A percentile compares a stretch with the other conserved stretches of the same genome.
These are phyloP conservation scores for Onychostoma macrolepis DNA, from an alignment of 2,113 vertebrate genomes.

Conservation along the genomic window DNA sequence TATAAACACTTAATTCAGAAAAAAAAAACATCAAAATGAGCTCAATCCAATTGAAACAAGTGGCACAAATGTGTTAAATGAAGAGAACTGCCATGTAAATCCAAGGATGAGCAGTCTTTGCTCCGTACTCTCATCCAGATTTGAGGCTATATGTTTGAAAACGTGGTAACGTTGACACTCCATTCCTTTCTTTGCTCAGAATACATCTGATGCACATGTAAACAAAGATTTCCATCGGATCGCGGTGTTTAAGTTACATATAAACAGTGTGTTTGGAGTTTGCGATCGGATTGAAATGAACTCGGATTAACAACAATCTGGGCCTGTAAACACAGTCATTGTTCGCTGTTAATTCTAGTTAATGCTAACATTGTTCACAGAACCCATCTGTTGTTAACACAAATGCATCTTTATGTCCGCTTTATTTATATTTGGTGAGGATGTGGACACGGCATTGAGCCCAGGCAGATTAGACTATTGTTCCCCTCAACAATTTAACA, in stretches of 20 bases:
- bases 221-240: not conserved
- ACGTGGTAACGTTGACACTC: not conserved
- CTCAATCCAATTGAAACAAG: not conserved
- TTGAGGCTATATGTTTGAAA: slow-evolving; percentile 15
- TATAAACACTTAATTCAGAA: not conserved
- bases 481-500: slow-evolving; percentile 64
- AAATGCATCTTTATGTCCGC: not conserved
- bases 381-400: slow-evolving; percentile 25
- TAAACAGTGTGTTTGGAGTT: slow-evolving; percentile 12
- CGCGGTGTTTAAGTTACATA: not conserved
- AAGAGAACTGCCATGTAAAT: not conserved
- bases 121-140: not conserved
- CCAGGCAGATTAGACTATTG: slow-evolving; percentile 63
- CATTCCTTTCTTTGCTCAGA: not conserved
- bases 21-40: not conserved
- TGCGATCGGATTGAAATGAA: not conserved
- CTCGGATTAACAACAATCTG: slow-evolving; percentile 12
- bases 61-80: not conserved
- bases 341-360: not conserved
- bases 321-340: slow-evolving; percentile 1
- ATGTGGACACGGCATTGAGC: slow-evolving; percentile 11
- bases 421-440: slow-evolving; percentile 41
- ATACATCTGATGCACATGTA: not conserved
- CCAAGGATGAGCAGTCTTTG: not conserved
- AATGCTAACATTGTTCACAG: slow-evolving; percentile 18